phyloP scores from a whole-genome alignment of 2,797 vertebrate species.

The Bradypodion ventrale region DNA sequence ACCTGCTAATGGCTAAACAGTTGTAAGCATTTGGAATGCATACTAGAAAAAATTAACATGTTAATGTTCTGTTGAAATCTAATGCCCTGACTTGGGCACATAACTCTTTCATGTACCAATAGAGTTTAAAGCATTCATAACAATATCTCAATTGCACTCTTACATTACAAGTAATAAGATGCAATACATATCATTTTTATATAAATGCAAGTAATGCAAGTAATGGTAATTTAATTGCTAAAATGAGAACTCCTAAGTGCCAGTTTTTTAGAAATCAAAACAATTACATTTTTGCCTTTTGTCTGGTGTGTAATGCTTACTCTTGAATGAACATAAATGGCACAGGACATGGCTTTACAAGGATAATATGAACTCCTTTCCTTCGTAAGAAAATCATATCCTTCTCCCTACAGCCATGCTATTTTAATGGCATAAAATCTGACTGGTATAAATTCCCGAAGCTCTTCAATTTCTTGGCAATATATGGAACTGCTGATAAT shows the following conservation, averaged over 20 bases:
- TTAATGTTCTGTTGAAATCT: not conserved
- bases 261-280: not conserved
- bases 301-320: not conserved
- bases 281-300: not conserved
- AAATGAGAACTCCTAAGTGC: not conserved
- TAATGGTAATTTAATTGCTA: not conserved
- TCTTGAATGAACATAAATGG: not conserved
- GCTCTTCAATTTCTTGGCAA: not conserved
- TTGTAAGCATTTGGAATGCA: not conserved
- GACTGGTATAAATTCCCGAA: not conserved
- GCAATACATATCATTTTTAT: not conserved
- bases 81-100: not conserved
- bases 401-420: not conserved
- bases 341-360: not conserved
- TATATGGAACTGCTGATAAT: conserved; percentile 1
- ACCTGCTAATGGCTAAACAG: not conserved
- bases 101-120: conserved; percentile 2
- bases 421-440: conserved; percentile 19
- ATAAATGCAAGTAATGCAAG: not conserved
- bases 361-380: not conserved
- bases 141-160: not conserved
- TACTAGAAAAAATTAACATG: not conserved
- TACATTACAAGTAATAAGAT: not conserved
- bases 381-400: conserved; percentile 11
- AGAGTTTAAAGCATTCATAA: not conserved